Evolutionary conservation across 53 echinoderm and acorn worm species (phyloP).

Genomic region (Glandiceps talaboti): DNA sequence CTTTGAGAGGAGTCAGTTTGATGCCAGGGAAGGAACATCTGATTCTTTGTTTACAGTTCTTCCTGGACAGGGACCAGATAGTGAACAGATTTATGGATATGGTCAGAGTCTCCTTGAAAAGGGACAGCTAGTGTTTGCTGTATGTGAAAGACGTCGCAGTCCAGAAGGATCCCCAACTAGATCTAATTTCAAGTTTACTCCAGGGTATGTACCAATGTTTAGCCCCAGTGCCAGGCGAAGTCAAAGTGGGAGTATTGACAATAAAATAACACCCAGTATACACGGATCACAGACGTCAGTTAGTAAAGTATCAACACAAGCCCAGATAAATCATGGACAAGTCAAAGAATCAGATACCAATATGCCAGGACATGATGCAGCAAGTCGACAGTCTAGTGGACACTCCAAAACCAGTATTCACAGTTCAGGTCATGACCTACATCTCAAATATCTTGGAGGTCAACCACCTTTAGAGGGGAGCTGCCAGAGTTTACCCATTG

Average conservation of each 20-base stretch:
- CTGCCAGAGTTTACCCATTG: constrained; percentile 75
- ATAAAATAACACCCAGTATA: neutral
- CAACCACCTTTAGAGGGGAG: constrained; percentile 44
- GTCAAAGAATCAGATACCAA: neutral
- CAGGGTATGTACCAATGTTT: constrained; percentile 49
- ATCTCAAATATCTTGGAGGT: constrained; percentile 13
- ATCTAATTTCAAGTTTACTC: constrained; percentile 75
- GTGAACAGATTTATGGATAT: constrained; percentile 27
- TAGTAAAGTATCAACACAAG: neutral
- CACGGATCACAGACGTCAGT: neutral
- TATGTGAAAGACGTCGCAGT: constrained; percentile 53
- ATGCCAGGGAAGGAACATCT: constrained; percentile 11
- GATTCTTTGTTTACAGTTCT: constrained; percentile 14
- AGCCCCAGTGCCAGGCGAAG: constrained; percentile 33
- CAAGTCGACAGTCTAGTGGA: neutral
- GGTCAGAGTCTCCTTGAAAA: constrained; percentile 78
- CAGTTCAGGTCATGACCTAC: neutral
- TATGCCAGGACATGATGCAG: neutral
- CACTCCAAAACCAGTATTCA: neutral
- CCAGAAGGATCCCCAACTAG: constrained; percentile 73
- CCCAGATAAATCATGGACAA: neutral
- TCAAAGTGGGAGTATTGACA: constrained; percentile 2
- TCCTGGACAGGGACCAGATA: constrained; percentile 29
- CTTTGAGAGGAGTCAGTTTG: constrained; percentile 1
- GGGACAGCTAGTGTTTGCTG: constrained; percentile 77